Percentiles rank a stretch among this genome's conserved stretches.
Conservation (phyloP, 2,888 invertebrate genomes). For the Cataglyphis cursor region DNA sequence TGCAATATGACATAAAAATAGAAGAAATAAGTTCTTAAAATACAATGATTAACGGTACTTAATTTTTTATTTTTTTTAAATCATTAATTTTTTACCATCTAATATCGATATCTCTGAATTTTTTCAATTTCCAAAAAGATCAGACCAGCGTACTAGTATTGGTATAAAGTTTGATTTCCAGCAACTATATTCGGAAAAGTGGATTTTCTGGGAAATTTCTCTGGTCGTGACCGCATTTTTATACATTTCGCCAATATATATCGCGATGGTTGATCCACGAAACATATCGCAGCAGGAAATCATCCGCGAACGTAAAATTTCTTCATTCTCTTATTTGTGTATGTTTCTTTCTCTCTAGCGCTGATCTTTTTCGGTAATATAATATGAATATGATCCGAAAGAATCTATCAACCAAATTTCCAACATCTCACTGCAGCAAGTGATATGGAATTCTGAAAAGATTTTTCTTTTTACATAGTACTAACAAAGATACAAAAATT, state of each 20-base stretch:
- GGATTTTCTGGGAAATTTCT: slow-evolving; percentile 25
- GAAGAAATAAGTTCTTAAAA: neutral
- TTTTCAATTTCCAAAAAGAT: slow-evolving; percentile 32
- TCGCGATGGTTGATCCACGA: neutral
- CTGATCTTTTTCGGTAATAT: neutral
- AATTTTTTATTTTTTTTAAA: neutral
- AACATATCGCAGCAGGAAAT: slow-evolving; percentile 36
- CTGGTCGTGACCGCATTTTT: slow-evolving; percentile 23
- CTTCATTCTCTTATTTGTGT: slow-evolving; percentile 47
- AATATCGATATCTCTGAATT: slow-evolving; percentile 12
- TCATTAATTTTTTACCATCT: neutral
- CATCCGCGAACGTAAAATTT: slow-evolving; percentile 52
- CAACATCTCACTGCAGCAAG: slow-evolving; percentile 19
- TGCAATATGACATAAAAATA: neutral
- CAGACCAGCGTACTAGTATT: neutral
- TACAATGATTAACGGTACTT: neutral
- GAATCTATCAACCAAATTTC: slow-evolving; percentile 30
- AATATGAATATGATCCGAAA: slow-evolving; percentile 33
- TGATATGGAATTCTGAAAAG: neutral
- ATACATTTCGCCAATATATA: slow-evolving; percentile 24
- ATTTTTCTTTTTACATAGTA: slow-evolving; percentile 21
- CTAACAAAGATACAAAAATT: slow-evolving; percentile 20
- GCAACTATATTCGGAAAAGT: slow-evolving; percentile 21
- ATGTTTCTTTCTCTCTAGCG: neutral
- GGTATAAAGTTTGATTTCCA: slow-evolving; percentile 18